Conservation (phyloP, 2,888 invertebrate genomes). For the Drosophila mimica region DNA sequence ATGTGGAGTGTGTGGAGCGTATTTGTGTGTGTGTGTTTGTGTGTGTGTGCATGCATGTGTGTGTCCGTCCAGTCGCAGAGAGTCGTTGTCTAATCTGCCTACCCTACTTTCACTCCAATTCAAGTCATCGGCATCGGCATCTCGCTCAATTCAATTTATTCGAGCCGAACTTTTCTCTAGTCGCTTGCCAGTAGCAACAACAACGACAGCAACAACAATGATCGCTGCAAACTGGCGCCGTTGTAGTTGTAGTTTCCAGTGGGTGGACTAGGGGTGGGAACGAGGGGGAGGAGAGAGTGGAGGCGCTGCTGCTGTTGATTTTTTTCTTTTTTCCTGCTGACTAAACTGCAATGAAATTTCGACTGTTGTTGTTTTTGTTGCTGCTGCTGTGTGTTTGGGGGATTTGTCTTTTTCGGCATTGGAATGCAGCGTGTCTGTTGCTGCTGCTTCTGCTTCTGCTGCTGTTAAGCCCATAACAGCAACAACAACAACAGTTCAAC, state of each 20-base stretch:
- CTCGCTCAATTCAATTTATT: constrained; percentile 79
- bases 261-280: constrained; percentile 16
- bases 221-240: constrained; percentile 55
- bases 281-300: not conserved
- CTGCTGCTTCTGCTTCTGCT: constrained; percentile 21
- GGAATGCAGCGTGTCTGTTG: constrained; percentile 73
- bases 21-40: constrained; percentile 12
- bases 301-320: not conserved
- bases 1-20: constrained; percentile 30
- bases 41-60: constrained; percentile 26
- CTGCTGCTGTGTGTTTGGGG: constrained; percentile 47
- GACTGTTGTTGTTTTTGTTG: constrained; percentile 49
- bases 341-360: constrained; percentile 74
- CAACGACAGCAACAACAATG: constrained; percentile 26
- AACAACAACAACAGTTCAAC: constrained; percentile 43
- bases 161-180: constrained; percentile 68
- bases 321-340: constrained; percentile 15
- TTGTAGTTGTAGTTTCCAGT: constrained; percentile 41
- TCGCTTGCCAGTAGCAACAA: constrained; percentile 58
- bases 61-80: constrained; percentile 30
- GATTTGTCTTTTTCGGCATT: constrained; percentile 79
- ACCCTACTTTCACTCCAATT: constrained; percentile 84
- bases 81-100: constrained; percentile 80
- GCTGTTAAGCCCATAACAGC: constrained; percentile 57
- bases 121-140: constrained; percentile 71